These are phyloP conservation scores for Seriola dumerili DNA, from an alignment of 2,113 vertebrate species.

Conservation along the genomic window DNA sequence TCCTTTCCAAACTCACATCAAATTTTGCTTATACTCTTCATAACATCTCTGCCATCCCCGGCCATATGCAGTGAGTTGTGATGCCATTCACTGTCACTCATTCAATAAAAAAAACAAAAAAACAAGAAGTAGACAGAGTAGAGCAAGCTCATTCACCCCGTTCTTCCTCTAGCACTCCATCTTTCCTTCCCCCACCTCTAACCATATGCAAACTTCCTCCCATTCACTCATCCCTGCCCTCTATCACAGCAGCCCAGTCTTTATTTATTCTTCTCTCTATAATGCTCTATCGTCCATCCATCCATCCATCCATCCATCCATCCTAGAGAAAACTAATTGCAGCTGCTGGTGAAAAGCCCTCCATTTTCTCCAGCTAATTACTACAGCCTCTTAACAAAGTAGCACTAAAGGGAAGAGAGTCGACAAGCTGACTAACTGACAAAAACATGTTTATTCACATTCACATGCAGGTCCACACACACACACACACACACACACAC, in stretches of 20 bases:
- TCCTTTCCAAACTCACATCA: conserved; percentile 1
- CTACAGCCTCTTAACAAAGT: conserved; percentile 74
- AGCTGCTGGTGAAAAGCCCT: conserved; percentile 69
- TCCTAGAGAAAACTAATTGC: conserved; percentile 61
- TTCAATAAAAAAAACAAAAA: conserved; percentile 5
- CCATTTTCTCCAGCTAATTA: conserved; percentile 77
- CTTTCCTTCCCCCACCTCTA: background rate
- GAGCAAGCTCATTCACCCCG: conserved; percentile 18
- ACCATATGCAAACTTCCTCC: conserved; percentile 22
- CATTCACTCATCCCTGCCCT: conserved; percentile 33
- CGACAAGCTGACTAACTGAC: conserved; percentile 41
- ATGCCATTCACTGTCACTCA: conserved; percentile 1
- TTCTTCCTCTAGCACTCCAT: background rate
- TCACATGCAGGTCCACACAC: conserved; percentile 29
- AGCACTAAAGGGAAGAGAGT: conserved; percentile 57
- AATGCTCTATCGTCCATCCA: conserved; percentile 5
- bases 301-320: conserved; percentile 34
- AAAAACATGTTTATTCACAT: conserved; percentile 34
- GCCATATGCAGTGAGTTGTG: background rate
- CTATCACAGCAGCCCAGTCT: conserved; percentile 20
- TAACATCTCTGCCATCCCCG: background rate
- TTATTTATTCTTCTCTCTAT: conserved; percentile 18
- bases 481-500: conserved; percentile 4
- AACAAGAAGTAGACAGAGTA: background rate
- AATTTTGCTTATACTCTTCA: background rate